phyloP scores from a whole-genome alignment of 2,888 invertebrate species.

The Sarcophaga variegata region DNA sequence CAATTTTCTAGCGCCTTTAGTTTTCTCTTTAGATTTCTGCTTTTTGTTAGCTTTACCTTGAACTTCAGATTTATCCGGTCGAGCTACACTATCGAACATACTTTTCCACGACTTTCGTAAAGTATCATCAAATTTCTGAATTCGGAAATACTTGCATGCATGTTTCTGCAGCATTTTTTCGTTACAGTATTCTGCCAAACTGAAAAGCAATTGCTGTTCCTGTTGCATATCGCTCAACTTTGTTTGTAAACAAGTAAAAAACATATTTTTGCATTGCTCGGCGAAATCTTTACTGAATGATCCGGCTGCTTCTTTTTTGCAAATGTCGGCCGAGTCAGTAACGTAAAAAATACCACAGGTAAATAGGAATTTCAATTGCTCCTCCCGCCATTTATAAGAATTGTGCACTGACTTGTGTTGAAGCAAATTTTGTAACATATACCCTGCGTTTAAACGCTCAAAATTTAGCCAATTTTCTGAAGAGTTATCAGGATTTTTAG shows the following conservation, averaged over 20 bases:
- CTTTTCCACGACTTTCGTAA: constrained; percentile 85
- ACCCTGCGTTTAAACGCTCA: constrained; percentile 87
- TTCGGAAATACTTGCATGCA: constrained; percentile 83
- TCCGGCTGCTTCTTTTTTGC: constrained; percentile 77
- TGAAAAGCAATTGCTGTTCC: constrained; percentile 84
- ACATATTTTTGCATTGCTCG: constrained; percentile 86
- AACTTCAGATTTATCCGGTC: background rate
- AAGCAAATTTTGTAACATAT: constrained; percentile 83
- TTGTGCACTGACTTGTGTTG: constrained; percentile 79
- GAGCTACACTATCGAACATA: constrained; percentile 81
- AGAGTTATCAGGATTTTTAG: constrained; percentile 80
- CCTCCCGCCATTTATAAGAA: constrained; percentile 84
- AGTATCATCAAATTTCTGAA: constrained; percentile 82
- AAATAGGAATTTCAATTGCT: constrained; percentile 86
- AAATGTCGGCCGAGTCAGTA: constrained; percentile 78
- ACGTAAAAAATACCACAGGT: constrained; percentile 86
- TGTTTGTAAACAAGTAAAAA: constrained; percentile 87
- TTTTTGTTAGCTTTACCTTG: constrained; percentile 72
- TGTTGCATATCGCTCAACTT: constrained; percentile 86
- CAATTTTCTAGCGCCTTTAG: constrained; percentile 79
- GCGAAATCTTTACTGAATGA: constrained; percentile 82
- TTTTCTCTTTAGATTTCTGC: constrained; percentile 80
- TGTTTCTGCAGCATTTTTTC: constrained; percentile 83
- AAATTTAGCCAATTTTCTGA: constrained; percentile 86
- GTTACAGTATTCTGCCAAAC: constrained; percentile 84